Evolutionary conservation across 1,140 invertebrate genomes (phyloP).

Genomic region (Drosophila sproati): DNA sequence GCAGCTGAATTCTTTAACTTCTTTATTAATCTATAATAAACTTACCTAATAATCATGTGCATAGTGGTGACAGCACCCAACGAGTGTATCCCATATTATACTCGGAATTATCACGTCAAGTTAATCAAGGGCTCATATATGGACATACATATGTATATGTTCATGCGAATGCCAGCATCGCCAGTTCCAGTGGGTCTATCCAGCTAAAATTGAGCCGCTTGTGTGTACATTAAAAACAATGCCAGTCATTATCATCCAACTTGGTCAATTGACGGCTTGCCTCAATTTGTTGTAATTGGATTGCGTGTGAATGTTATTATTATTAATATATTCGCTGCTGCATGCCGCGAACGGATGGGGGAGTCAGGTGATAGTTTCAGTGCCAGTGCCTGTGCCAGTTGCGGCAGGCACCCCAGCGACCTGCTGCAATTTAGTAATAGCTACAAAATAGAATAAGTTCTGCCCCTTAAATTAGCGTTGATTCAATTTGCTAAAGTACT

Average conservation of each 20-base stretch:
- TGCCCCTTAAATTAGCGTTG: slow-evolving; percentile 64
- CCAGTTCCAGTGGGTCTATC: neutral
- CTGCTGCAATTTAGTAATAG: slow-evolving; percentile 42
- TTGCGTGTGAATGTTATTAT: slow-evolving; percentile 36
- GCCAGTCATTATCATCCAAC: slow-evolving; percentile 36
- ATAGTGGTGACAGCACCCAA: slow-evolving; percentile 33
- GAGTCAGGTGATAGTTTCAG: slow-evolving; percentile 35
- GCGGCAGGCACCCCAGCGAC: slow-evolving; percentile 6
- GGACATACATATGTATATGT: neutral
- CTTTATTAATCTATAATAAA: slow-evolving; percentile 76
- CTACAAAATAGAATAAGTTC: slow-evolving; percentile 25
- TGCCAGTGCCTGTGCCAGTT: slow-evolving; percentile 36
- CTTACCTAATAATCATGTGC: slow-evolving; percentile 76
- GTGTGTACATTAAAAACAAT: slow-evolving; percentile 27
- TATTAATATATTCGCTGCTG: slow-evolving; percentile 12
- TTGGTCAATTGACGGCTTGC: slow-evolving; percentile 33
- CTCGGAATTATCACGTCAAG: neutral
- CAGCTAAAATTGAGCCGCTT: neutral
- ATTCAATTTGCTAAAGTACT: slow-evolving; percentile 72
- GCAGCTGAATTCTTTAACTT: slow-evolving; percentile 74
- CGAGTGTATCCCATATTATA: slow-evolving; percentile 1
- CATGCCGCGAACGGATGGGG: neutral
- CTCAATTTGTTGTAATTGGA: slow-evolving; percentile 52
- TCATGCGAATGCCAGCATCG: neutral
- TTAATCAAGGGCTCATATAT: slow-evolving; percentile 21